These are phyloP conservation scores for Nasonovia ribisnigri DNA, from an alignment of 2,888 invertebrate species.

Conservation along the genomic window DNA sequence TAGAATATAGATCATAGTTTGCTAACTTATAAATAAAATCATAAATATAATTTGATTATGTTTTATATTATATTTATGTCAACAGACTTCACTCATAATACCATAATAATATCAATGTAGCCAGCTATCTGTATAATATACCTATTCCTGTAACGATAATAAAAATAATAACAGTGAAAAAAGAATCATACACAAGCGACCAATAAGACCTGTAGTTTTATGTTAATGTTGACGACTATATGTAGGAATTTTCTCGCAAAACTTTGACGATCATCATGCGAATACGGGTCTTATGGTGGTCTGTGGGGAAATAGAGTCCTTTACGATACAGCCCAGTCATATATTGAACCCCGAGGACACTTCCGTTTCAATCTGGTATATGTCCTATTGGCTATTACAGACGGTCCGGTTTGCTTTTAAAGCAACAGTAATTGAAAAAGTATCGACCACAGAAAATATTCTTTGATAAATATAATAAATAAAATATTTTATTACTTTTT, in stretches of 20 bases:
- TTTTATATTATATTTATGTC: neutral
- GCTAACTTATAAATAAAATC: neutral
- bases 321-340: conserved; percentile 5
- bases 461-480: neutral
- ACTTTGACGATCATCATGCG: conserved; percentile 50
- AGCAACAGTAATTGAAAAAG: conserved; percentile 46
- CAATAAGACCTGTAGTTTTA: conserved; percentile 39
- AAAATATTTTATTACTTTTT: neutral
- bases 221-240: conserved; percentile 38
- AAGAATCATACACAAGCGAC: conserved; percentile 13
- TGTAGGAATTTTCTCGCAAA: conserved; percentile 31
- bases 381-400: conserved; percentile 17
- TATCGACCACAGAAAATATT: conserved; percentile 13
- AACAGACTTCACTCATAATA: neutral
- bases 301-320: conserved; percentile 43
- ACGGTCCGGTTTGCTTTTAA: conserved; percentile 20
- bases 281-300: conserved; percentile 27
- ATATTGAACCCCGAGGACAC: conserved; percentile 55
- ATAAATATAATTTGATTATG: neutral
- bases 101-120: neutral
- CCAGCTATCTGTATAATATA: neutral
- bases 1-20: neutral
- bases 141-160: neutral
- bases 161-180: neutral
- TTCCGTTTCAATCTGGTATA: conserved; percentile 46